phyloP scores from a whole-genome alignment of 2,113 vertebrate genomes.

The Danionella cerebrum region DNA sequence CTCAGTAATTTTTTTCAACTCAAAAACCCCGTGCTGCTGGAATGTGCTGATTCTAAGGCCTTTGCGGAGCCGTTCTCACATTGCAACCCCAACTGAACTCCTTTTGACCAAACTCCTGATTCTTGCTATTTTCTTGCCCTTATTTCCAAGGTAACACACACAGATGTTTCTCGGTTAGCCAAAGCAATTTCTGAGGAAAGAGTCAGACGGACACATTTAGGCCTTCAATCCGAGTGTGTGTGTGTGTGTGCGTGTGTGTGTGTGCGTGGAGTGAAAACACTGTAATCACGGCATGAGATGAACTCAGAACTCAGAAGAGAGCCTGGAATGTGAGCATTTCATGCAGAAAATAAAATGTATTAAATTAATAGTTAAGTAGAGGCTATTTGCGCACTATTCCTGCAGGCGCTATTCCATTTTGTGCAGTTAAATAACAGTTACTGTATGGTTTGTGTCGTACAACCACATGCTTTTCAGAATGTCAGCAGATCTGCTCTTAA shows the following conservation, averaged over 20 bases:
- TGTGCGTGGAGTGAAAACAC: neutral
- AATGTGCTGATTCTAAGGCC: slow-evolving; percentile 65
- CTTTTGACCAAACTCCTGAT: slow-evolving; percentile 46
- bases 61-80: slow-evolving; percentile 55
- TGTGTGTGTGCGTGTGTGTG: neutral
- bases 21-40: slow-evolving; percentile 52
- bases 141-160: slow-evolving; percentile 40
- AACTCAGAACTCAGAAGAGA: neutral
- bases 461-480: neutral
- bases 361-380: too few species aligned
- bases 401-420: too few species aligned
- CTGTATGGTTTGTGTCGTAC: neutral
- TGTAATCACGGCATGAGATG: neutral
- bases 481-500: slow-evolving; percentile 8
- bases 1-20: slow-evolving; percentile 29
- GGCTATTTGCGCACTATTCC: too few species aligned
- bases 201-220: too few species aligned
- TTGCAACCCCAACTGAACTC: slow-evolving; percentile 60
- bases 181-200: slow-evolving; percentile 26
- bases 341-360: too few species aligned
- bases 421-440: too few species aligned
- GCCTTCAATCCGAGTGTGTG: neutral
- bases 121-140: slow-evolving; percentile 29
- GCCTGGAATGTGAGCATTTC: neutral
- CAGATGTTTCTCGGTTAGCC: slow-evolving; percentile 31